Percentiles rank a stretch among this genome's conserved stretches.
phyloP scores from a whole-genome alignment of 2,113 vertebrate species.

The Poicephalus meyeri region DNA sequence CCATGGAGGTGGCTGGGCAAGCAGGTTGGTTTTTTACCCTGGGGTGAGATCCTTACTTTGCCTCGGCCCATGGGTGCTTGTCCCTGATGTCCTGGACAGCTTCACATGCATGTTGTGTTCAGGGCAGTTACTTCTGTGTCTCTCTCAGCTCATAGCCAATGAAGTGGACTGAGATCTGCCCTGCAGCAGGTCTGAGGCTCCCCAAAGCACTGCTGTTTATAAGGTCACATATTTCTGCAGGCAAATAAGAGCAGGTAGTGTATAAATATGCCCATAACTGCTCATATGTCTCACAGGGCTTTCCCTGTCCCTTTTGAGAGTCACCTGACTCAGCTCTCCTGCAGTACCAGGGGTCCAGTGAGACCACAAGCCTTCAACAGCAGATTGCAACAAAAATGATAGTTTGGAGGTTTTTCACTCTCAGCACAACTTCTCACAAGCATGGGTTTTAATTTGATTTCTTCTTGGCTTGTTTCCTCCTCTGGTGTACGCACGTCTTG shows the following conservation, averaged over 20 bases:
- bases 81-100: not conserved
- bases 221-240: not conserved
- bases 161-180: not conserved
- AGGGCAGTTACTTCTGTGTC: not conserved
- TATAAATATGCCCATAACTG: not conserved
- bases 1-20: not conserved
- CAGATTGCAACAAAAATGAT: not conserved
- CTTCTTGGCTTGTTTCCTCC: slow-evolving; percentile 45
- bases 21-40: not conserved
- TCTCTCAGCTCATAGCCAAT: not conserved
- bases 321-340: not conserved
- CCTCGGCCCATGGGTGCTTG: not conserved
- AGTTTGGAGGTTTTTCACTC: not conserved
- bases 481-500: slow-evolving; percentile 18
- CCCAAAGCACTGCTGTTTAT: not conserved
- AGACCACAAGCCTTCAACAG: not conserved
- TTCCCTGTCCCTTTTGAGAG: not conserved
- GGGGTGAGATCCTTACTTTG: not conserved
- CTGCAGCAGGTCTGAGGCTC: not conserved
- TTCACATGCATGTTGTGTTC: not conserved
- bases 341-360: not conserved
- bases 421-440: slow-evolving; percentile 34
- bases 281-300: not conserved
- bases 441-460: slow-evolving; percentile 48
- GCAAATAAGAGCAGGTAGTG: not conserved